Percentiles rank a stretch among this genome's conserved stretches.
Conservation (phyloP, 2,113 vertebrate species). For the Orycteropus afer region DNA sequence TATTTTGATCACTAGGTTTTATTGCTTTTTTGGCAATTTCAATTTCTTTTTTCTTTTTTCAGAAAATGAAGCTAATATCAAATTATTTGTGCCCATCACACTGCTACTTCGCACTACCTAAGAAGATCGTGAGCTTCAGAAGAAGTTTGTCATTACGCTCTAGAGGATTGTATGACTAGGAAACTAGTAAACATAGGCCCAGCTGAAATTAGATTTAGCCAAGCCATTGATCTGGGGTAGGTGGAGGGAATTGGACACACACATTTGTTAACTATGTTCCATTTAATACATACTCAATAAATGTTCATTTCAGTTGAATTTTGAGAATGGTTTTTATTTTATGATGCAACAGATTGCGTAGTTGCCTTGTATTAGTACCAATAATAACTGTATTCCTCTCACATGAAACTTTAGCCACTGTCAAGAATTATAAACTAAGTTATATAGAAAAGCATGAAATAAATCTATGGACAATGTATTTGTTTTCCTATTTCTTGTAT, state of each 20-base stretch:
- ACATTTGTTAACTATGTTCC: not conserved
- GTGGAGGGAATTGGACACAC: not conserved
- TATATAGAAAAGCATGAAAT: not conserved
- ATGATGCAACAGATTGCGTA: not conserved
- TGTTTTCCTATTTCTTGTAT: not conserved
- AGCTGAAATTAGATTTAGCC: not conserved
- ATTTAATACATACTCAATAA: constrained; percentile 32
- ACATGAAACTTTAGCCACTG: not conserved
- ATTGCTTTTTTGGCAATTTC: not conserved
- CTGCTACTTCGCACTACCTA: not conserved
- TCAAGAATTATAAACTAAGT: too few species aligned
- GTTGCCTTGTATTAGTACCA: not conserved
- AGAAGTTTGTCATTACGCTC: not conserved
- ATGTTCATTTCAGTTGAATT: not conserved
- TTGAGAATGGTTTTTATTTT: constrained; percentile 36
- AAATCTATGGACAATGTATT: not conserved
- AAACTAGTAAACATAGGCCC: not conserved
- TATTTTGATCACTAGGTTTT: not conserved
- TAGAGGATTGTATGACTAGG: not conserved
- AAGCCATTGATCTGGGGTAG: not conserved
- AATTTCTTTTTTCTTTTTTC: not conserved
- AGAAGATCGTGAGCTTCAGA: not conserved
- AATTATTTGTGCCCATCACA: not conserved
- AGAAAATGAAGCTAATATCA: not conserved
- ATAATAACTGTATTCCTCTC: not conserved